phyloP scores from a whole-genome alignment of 2,113 vertebrate genomes.

The Nothoprocta perdicaria region DNA sequence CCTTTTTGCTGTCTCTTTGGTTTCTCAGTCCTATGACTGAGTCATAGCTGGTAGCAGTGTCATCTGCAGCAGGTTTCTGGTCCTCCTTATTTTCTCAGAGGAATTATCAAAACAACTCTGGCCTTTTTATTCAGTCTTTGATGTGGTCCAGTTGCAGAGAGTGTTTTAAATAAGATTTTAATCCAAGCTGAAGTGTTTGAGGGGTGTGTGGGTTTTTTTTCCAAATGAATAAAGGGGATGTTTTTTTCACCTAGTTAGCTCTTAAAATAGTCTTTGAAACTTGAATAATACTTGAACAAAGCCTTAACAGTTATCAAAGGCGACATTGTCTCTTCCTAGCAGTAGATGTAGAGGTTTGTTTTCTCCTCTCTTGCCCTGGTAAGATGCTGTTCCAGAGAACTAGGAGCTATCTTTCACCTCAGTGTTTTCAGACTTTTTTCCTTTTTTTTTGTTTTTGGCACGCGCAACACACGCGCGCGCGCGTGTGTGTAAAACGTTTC shows the following conservation, averaged over 20 bases:
- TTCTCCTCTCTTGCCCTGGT: not conserved
- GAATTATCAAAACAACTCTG: not conserved
- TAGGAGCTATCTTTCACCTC: not conserved
- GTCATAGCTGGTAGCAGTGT: not conserved
- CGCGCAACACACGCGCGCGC: too few relatives aligned
- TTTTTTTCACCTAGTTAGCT: not conserved
- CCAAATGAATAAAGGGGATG: accelerated
- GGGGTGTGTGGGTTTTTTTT: not conserved
- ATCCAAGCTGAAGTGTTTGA: not conserved
- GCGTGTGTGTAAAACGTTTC: not conserved
- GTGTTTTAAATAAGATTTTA: not conserved
- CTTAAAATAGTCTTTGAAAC: not conserved
- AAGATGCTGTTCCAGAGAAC: not conserved
- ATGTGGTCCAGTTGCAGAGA: not conserved
- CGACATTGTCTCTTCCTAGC: not conserved
- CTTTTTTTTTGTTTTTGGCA: not conserved
- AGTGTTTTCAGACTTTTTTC: not conserved
- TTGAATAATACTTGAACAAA: not conserved
- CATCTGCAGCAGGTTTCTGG: not conserved
- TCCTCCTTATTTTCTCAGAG: accelerated
- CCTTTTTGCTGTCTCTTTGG: accelerated
- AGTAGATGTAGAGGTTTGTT: not conserved
- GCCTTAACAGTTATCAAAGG: not conserved
- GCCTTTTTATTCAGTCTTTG: not conserved
- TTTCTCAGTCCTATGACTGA: not conserved